Percentiles rank a stretch among this genome's conserved stretches.
These are phyloP conservation scores for Gavia stellata DNA, from an alignment of 2,113 vertebrate genomes.

Conservation along the genomic window DNA sequence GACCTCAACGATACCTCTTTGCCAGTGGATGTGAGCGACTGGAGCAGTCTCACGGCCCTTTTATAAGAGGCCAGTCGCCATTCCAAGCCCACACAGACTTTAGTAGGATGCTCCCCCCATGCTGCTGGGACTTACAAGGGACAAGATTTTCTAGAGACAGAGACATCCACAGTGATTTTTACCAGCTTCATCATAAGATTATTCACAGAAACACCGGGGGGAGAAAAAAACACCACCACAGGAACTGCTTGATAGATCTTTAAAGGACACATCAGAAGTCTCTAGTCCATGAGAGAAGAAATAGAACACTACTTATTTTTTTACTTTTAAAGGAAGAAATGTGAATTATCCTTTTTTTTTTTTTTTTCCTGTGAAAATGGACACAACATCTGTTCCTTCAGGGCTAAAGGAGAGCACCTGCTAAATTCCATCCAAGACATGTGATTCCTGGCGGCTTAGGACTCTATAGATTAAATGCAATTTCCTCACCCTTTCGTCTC, in stretches of 20 bases:
- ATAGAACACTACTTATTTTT: constrained; percentile 56
- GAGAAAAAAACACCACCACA: neutral
- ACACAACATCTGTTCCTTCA: neutral
- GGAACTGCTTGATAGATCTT: neutral
- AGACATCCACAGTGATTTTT: neutral
- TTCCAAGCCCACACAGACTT: neutral
- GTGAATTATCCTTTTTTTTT: neutral
- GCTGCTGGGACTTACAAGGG: neutral
- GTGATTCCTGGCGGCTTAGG: constrained; percentile 34
- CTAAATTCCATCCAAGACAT: neutral
- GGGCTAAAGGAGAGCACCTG: neutral
- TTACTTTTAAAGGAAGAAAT: constrained; percentile 54
- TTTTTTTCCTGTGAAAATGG: neutral
- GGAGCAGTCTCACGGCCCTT: constrained; percentile 77
- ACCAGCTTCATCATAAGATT: neutral
- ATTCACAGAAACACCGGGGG: neutral
- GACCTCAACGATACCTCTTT: constrained; percentile 74
- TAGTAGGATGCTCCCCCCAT: neutral
- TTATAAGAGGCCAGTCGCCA: constrained; percentile 67
- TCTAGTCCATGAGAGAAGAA: neutral
- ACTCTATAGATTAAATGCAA: constrained; percentile 45
- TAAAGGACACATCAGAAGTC: neutral
- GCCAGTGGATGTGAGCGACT: constrained; percentile 70
- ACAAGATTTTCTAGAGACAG: constrained; percentile 1
- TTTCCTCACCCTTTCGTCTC: constrained; percentile 3